Percentiles rank a stretch among this genome's conserved stretches.
These are phyloP conservation scores for Thrips palmi DNA, from an alignment of 1,140 invertebrate genomes.

Conservation along the genomic window DNA sequence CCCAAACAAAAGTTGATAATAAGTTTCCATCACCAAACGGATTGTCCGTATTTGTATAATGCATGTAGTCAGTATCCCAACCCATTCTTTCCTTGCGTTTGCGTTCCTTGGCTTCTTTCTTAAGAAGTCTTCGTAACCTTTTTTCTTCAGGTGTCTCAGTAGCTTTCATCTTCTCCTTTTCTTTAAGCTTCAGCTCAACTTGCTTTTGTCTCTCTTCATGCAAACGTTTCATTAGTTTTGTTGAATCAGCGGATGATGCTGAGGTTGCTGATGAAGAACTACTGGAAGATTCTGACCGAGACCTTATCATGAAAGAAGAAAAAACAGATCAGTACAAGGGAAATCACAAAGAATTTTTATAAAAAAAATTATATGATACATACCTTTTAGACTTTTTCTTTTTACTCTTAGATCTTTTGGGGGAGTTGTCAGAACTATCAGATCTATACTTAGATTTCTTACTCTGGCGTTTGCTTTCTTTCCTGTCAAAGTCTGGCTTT, in stretches of 20 bases:
- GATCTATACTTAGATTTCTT: too few species aligned
- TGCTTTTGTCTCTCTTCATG: constrained; percentile 47
- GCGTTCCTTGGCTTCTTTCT: constrained; percentile 84
- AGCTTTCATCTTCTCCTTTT: constrained; percentile 72
- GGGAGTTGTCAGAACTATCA: too few species aligned
- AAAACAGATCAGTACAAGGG: too few species aligned
- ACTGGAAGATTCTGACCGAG: constrained; percentile 7
- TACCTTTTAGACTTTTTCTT: too few species aligned
- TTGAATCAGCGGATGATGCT: constrained; percentile 31
- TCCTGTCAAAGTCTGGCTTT: too few species aligned
- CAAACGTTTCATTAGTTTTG: constrained; percentile 48
- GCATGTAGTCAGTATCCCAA: constrained; percentile 89
- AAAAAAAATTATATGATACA: too few species aligned
- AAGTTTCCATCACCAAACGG: constrained; percentile 95
- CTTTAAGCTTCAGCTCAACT: constrained; percentile 41
- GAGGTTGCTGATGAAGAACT: constrained; percentile 12
- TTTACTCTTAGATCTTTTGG: too few species aligned
- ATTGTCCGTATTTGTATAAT: constrained; percentile 96
- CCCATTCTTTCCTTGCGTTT: constrained; percentile 79
- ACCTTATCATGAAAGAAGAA: too few species aligned
- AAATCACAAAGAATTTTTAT: too few species aligned
- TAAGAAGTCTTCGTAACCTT: constrained; percentile 59
- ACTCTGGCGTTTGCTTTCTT: too few species aligned
- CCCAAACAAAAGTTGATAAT: constrained; percentile 88
- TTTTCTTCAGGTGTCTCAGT: constrained; percentile 94